Percentiles rank a stretch among this genome's conserved stretches.
These are phyloP conservation scores for Nebria salina DNA, from an alignment of 2,888 invertebrate genomes.

Conservation along the genomic window DNA sequence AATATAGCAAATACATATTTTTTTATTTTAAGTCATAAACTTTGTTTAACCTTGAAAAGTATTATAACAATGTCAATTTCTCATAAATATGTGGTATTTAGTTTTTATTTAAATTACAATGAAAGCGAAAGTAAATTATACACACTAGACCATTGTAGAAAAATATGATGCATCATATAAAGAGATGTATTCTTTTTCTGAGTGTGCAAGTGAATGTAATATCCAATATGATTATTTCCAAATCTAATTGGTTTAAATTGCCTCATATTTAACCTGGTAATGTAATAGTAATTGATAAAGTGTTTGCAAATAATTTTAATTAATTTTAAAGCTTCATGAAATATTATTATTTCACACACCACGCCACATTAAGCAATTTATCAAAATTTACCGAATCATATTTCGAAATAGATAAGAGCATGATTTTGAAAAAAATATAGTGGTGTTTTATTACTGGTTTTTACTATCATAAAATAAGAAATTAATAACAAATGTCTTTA, in stretches of 20 bases:
- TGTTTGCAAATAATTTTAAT: background rate
- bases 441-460: too few relatives aligned
- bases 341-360: background rate
- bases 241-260: background rate
- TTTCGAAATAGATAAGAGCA: too few relatives aligned
- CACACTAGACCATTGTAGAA: background rate
- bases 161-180: background rate
- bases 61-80: background rate
- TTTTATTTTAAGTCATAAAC: background rate
- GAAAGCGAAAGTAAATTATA: background rate
- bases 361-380: background rate
- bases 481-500: too few relatives aligned
- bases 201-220: background rate
- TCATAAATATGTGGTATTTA: background rate
- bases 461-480: too few relatives aligned
- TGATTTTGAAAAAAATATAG: too few relatives aligned
- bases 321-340: background rate
- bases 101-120: background rate
- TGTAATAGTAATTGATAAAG: background rate
- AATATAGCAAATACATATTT: too few relatives aligned
- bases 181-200: background rate
- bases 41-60: background rate
- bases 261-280: background rate
- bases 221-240: background rate
- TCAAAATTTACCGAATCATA: background rate